Base-by-base conservation (phyloP, 2,888 invertebrate genomes). In the Dolichopus griseipennis region DNA sequence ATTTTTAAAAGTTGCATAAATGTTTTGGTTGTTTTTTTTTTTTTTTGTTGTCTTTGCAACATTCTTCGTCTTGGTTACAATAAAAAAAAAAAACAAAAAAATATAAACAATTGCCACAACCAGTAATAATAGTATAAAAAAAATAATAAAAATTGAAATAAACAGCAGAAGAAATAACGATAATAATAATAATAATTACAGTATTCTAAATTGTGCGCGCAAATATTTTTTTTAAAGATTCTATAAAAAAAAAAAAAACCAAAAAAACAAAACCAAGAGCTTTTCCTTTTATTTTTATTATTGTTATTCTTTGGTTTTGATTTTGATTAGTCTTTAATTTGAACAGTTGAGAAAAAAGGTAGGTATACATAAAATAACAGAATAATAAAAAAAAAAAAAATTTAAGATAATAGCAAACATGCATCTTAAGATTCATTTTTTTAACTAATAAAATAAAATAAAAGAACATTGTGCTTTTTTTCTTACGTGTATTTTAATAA, bases 121-220 rank as follows among this genome's bases (percentile, higher is more conserved):
- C 37, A 12, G 12, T 37, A 37, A 37, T 37, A 37, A 37, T 37
- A 37, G 8, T 7, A 37, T 12, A 37, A 37, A 37, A 37, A 37
- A 37, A 37, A 37, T 37, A 37, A 37, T 37, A 37, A 37, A 12
- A 27, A 27, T n/a, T n/a, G n/a, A 37, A 37, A 5, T 37, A 37
- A 37, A 52, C 27, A 27, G 5, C 27, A 18, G 18, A 52, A 52
- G 15, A 12, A 52, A 52, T 52, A 52, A 52, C 52, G 52, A 18
- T 18, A 52, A 18, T 12, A 52, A 43, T 43, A 43, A 43, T 43
- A 43, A 52, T 52, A 52, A 52, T 52, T 52, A 52, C 18, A 52
- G 52, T 52, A 52, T 52, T 52, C 15, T 52, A 52, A 52, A 52
- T 52, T 52, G 52, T 18, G 52, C 52, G 52, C 52, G 52, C n/a